These are phyloP conservation scores for Sinhomidia bicolor DNA, from an alignment of 2,888 invertebrate genomes.

Conservation along the genomic window DNA sequence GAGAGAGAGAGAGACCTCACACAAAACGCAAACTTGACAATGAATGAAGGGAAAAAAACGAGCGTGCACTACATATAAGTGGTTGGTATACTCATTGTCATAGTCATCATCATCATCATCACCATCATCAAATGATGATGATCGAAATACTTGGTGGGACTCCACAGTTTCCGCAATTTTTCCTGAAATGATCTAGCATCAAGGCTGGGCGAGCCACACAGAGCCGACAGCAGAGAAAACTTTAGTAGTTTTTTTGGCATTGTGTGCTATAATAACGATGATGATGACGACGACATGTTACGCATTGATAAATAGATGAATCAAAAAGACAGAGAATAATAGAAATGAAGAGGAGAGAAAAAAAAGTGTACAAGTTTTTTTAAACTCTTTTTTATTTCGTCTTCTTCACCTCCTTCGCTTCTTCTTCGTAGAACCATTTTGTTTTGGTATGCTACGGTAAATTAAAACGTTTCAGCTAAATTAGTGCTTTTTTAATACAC, in stretches of 20 bases:
- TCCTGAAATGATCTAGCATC: conserved; percentile 22
- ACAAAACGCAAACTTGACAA: conserved; percentile 65
- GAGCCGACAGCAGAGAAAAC: conserved; percentile 32
- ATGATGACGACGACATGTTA: conserved; percentile 11
- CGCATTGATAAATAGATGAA: conserved; percentile 36
- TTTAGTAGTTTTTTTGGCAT: conserved; percentile 46
- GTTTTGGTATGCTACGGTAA: conserved; percentile 61
- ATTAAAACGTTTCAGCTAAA: conserved; percentile 66
- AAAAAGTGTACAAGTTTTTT: not conserved
- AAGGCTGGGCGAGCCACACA: not conserved
- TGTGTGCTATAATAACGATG: not conserved
- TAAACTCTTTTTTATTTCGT: not conserved
- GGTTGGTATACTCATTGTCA: not conserved
- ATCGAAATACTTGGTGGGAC: conserved; percentile 65
- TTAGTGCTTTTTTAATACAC: conserved; percentile 57
- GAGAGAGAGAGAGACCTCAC: conserved; percentile 15
- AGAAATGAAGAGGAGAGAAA: not conserved
- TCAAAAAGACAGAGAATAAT: conserved; percentile 6
- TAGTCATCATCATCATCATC: not conserved
- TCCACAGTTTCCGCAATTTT: conserved; percentile 70
- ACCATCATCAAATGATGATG: not conserved
- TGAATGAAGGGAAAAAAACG: not conserved
- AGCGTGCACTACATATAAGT: not conserved
- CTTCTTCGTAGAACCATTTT: conserved; percentile 32
- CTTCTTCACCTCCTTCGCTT: no score